A percentile compares a stretch with the other conserved stretches of the same genome.
Evolutionary conservation across 2,113 vertebrate species (phyloP).

Genomic region (Pseudonaja textilis): DNA sequence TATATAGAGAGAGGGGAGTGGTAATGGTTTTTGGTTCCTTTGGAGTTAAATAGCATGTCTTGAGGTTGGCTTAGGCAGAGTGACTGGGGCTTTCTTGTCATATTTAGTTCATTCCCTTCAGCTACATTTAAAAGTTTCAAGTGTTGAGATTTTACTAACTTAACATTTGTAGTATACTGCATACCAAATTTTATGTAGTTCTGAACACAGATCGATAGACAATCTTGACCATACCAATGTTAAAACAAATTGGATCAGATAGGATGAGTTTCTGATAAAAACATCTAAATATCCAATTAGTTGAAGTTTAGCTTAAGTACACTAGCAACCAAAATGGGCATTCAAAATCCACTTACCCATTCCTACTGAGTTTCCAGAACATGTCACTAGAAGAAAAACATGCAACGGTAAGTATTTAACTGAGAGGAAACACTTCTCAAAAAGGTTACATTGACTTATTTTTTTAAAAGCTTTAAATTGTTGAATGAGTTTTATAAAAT

Average conservation of each 20-base stretch:
- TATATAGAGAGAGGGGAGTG: background rate
- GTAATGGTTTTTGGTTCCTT: background rate
- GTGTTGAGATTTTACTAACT: background rate
- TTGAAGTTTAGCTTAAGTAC: background rate
- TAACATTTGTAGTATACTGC: background rate
- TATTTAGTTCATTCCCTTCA: background rate
- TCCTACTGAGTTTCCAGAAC: slow-evolving; percentile 82
- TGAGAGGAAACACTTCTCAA: background rate
- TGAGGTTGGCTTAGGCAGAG: background rate
- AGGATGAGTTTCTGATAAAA: background rate
- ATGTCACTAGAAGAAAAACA: slow-evolving; percentile 80
- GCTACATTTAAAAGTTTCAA: background rate
- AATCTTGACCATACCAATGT: background rate
- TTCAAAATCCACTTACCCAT: slow-evolving; percentile 75
- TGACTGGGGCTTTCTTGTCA: background rate
- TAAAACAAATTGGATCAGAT: background rate
- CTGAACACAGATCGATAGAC: background rate
- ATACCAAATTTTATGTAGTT: background rate
- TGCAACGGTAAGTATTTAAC: background rate
- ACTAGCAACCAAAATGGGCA: background rate
- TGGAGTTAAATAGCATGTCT: background rate
- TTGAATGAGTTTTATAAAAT: background rate
- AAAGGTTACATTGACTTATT: background rate
- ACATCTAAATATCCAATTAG: background rate
- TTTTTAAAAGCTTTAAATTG: background rate